Base-by-base conservation (phyloP, 1,140 invertebrate species). In the Bemisia tabaci region DNA sequence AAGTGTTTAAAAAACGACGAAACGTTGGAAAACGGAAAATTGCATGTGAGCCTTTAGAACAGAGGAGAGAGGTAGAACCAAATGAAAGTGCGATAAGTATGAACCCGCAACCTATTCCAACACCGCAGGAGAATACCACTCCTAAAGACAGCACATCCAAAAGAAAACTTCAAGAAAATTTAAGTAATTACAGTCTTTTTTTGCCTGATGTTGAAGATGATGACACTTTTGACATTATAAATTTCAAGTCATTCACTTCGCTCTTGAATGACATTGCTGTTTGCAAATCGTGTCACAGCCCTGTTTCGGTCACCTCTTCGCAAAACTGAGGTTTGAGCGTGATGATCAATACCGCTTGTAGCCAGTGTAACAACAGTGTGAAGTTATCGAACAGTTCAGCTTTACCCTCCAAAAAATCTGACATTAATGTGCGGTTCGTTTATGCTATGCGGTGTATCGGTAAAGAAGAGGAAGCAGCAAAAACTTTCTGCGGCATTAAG, bases 401-500 rank as follows among this genome's bases (percentile, higher is more conserved):
- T 5, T 48, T 48, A 17, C 5, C 5, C 5, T 48, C 5, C 33
- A 48, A 48, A 17, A 62, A 33, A 61, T 22, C 2, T n/a, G 65
- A 66, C 11, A 66, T 66, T 26, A 66, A 66, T 26, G 25, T 59
- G 11, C 59, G 59, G 17, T 61, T 61, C 5, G 58, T 60, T 1
- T 66, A 66, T 22, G 64, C 39, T 2, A 9, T 65, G n/a, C 64
- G 64, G 2, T 60, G 65, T 24, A 25, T 66, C 22, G 65, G 65
- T 22, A 66, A 66, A 25, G 65, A 26, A 12, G 25, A 61, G 26
- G 21, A 60, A 24, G 59, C 65, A 12, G 59, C 65, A 61, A 66
- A 22, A 61, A 66, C 25, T 2, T 58, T 66, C 22, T 66, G 65
- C 61, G 22, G 58, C 17, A 24, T 65, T 59, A 66, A 60, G 65